phyloP scores from a whole-genome alignment of 1,140 invertebrate genomes.

The Streblospio benedicti region DNA sequence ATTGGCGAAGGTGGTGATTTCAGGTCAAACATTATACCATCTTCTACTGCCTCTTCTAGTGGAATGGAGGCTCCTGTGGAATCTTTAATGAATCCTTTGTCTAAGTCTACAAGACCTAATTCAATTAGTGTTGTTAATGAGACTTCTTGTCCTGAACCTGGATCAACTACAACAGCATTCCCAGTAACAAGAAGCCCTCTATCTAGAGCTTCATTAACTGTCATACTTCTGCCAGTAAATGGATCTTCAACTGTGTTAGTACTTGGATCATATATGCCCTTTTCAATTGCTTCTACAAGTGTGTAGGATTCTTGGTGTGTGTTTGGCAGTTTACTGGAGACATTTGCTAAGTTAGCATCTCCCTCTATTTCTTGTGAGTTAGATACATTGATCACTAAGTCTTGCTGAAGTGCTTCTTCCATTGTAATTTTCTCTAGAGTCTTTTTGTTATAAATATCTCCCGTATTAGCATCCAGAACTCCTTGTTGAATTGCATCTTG shows the following conservation, averaged over 20 bases:
- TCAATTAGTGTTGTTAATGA: conserved; percentile 2
- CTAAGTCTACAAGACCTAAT: conserved; percentile 50
- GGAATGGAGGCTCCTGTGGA: conserved; percentile 57
- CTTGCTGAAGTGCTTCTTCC: conserved; percentile 21
- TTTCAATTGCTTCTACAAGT: conserved; percentile 60
- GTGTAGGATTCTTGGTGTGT: not conserved
- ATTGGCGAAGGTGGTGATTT: not conserved
- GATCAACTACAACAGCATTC: conserved; percentile 52
- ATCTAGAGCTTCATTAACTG: conserved; percentile 33
- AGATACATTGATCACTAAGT: not conserved
- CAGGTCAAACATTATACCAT: conserved; percentile 10
- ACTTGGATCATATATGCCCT: conserved; percentile 60
- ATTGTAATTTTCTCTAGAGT: conserved; percentile 43
- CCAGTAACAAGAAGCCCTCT: conserved; percentile 30
- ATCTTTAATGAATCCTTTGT: conserved; percentile 54
- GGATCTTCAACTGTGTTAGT: conserved; percentile 63
- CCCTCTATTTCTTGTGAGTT: not conserved
- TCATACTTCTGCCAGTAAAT: conserved; percentile 57
- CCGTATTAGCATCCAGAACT: conserved; percentile 74
- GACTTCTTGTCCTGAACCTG: conserved; percentile 46
- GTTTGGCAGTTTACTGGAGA: not conserved
- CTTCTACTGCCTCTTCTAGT: conserved; percentile 59
- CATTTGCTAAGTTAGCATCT: not conserved
- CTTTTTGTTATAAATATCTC: conserved; percentile 70
- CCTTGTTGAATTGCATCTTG: conserved; percentile 69